Evolutionary conservation across 2,113 vertebrate species (phyloP), one percentile per base, ranked within the genome.

Genomic region (Corvus hawaiiensis): DNA sequence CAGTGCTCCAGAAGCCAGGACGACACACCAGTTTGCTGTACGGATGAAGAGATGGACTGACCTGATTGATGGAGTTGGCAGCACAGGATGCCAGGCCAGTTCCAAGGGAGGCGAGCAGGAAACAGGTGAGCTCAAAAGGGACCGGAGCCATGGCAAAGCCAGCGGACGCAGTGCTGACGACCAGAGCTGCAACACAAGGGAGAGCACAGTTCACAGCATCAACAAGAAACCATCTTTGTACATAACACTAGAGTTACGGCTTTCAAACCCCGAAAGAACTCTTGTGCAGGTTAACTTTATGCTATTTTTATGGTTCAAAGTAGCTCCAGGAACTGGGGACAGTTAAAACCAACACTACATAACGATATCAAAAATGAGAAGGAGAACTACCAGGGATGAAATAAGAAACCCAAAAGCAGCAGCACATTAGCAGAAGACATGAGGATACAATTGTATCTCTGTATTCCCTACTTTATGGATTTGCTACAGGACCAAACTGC

Each of bases 1-100:
- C 56, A 75, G 58, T 3, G 0, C 10, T 39, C 54, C 64, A 21
- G 58, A 48, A 76, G 63, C 28, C 61, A 89, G 63, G 49, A 87
- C 0, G 0, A 19, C 55, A 51, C 43, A 51, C 43, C 58, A 28
- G n/a, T 22, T 23, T 52, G 52, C 4, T 3, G 87, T 18, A 63
- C 1, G 30, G 78, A 32, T 10, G 43, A 90, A 55, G 87, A 81
- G 28, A 58, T 7, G 33, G 17, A 98, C 99, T 98, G 78, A 99
- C 99, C 99, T 99, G 99, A 93, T 99, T 99, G 96, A 99, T 99
- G 91, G 99, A 98, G 86, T 99, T 99, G 97, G 99, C 99, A 56
- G 98, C 97, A 75, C 99, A 99, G 33, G 99, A 99, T 1, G 99
- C 98, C 4, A 99, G 98, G 39, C 98, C 98, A 1, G 99, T 99